These are phyloP conservation scores for Neosalanx taihuensis DNA, from an alignment of 2,797 vertebrate genomes.

Conservation along the genomic window DNA sequence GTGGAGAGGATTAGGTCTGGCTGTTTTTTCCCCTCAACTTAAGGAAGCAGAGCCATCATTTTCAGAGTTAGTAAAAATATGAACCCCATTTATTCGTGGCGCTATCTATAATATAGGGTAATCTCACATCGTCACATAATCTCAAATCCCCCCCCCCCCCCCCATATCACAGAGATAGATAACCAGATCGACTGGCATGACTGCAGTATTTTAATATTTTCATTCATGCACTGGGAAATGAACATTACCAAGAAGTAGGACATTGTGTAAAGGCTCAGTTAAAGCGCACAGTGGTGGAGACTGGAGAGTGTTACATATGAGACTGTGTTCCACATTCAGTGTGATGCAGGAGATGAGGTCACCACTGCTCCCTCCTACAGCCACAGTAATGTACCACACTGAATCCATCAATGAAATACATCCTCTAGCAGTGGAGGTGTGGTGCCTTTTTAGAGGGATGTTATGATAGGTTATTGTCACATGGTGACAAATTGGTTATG, in stretches of 20 bases:
- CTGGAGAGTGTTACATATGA: constrained; percentile 20
- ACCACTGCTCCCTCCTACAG: constrained; percentile 28
- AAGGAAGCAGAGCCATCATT: constrained; percentile 10
- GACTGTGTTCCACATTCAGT: constrained; percentile 13
- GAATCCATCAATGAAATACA: constrained; percentile 11
- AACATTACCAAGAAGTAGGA: neutral
- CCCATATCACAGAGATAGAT: neutral
- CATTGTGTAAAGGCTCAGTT: neutral
- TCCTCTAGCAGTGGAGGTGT: neutral
- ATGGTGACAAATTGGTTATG: too few species aligned
- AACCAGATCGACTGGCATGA: neutral
- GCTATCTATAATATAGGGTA: neutral
- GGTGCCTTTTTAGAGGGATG: neutral
- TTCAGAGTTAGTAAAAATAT: too few species aligned
- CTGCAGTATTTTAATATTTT: neutral
- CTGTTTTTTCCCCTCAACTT: constrained; percentile 46
- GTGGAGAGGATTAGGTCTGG: constrained; percentile 29
- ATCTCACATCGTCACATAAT: neutral
- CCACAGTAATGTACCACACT: constrained; percentile 37
- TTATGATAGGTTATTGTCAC: neutral
- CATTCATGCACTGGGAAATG: neutral
- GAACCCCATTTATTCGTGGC: neutral
- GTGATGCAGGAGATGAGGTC: constrained; percentile 34
- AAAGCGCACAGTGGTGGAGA: neutral
- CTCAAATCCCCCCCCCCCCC: too few species aligned